phyloP scores from a whole-genome alignment of 2,797 vertebrate species.

The Enteromius thamalakanensis region DNA sequence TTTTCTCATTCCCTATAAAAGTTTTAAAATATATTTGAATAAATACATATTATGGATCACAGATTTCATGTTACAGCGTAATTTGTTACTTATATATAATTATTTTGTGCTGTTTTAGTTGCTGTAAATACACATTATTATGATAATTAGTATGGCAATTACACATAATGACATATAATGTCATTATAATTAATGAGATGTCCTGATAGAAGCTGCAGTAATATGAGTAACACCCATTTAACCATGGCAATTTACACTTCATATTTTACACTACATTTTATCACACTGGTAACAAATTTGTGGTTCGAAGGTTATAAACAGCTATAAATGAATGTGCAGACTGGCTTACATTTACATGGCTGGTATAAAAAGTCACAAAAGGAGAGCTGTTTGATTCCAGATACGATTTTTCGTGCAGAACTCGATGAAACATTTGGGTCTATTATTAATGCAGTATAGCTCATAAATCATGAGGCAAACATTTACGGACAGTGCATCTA shows the following conservation, averaged over 20 bases:
- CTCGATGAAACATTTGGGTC: not conserved
- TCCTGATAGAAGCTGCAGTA: not conserved
- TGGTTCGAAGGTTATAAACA: not conserved
- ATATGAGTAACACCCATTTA: not conserved
- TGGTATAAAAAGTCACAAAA: not conserved
- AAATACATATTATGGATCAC: not conserved
- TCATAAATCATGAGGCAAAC: not conserved
- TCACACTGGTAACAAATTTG: not conserved
- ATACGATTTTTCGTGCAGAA: not conserved
- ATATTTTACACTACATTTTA: not conserved
- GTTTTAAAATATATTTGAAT: not conserved
- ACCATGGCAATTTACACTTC: not conserved
- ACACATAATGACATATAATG: not conserved
- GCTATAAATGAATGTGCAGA: not conserved
- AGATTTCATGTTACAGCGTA: not conserved
- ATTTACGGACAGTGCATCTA: not conserved
- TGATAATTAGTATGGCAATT: constrained; percentile 7
- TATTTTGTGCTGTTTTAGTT: not conserved
- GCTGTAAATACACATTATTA: constrained; percentile 4
- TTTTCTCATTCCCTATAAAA: not conserved
- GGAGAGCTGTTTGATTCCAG: not conserved
- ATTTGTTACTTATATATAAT: constrained; percentile 6
- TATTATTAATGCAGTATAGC: not conserved
- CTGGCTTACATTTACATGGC: not conserved
- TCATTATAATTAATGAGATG: not conserved